phyloP scores from a whole-genome alignment of 1,140 invertebrate genomes.

The Papilio helenus region DNA sequence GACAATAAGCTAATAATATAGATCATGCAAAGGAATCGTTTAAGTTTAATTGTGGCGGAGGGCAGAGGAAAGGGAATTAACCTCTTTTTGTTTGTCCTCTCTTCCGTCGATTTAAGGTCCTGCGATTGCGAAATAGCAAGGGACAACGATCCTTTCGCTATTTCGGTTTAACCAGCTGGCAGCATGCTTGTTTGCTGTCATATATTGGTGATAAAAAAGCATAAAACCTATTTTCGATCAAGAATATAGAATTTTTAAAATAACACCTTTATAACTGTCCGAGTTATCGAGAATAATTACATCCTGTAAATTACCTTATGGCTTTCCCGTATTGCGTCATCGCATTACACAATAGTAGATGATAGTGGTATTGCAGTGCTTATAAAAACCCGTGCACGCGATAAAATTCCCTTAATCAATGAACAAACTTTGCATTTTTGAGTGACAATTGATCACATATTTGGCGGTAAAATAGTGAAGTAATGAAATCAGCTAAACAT shows the following conservation, averaged over 20 bases:
- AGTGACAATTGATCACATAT: not conserved
- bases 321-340: constrained; percentile 10
- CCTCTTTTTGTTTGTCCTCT: too few relatives aligned
- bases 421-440: not conserved
- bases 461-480: not conserved
- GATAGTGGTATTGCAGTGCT: not conserved
- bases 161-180: too few relatives aligned
- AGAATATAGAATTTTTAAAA: not conserved
- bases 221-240: too few relatives aligned
- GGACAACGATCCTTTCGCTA: too few relatives aligned
- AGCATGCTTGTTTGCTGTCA: too few relatives aligned
- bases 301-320: constrained; percentile 11
- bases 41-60: too few relatives aligned
- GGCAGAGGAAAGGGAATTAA: too few relatives aligned
- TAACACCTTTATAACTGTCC: not conserved
- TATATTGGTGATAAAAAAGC: too few relatives aligned
- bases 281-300: not conserved
- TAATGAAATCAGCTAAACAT: not conserved
- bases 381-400: not conserved
- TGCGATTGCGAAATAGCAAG: too few relatives aligned
- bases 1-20: not conserved
- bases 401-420: not conserved
- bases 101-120: too few relatives aligned
- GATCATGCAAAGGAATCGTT: too few relatives aligned
- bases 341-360: not conserved